Percentiles rank a stretch among this genome's conserved stretches.
phyloP scores from a whole-genome alignment of 2,113 vertebrate species.

The Oenanthe oenanthe region DNA sequence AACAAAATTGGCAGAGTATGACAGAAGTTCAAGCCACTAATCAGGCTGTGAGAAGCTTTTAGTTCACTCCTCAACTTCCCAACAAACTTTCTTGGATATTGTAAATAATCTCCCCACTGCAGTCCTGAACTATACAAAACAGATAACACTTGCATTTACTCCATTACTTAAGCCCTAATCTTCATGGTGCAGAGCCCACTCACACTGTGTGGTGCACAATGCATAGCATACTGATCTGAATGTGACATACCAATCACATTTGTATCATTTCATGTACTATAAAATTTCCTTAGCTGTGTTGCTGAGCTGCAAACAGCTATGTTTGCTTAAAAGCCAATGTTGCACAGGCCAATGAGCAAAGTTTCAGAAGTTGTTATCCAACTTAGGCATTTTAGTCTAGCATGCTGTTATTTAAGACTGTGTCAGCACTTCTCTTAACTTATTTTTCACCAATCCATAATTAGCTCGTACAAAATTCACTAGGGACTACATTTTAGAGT shows the following conservation, averaged over 20 bases:
- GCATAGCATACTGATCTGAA: background rate
- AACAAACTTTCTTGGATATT: background rate
- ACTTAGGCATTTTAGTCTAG: background rate
- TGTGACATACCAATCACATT: background rate
- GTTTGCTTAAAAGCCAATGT: background rate
- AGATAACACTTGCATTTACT: background rate
- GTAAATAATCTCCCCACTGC: background rate
- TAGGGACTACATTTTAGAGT: slow-evolving; percentile 1
- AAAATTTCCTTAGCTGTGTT: background rate
- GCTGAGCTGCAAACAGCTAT: background rate
- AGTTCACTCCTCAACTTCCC: background rate
- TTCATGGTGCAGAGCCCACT: background rate
- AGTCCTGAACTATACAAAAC: background rate
- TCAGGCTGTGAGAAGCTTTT: background rate
- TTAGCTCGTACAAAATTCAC: slow-evolving; percentile 20
- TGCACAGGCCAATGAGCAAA: background rate
- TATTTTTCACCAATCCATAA: slow-evolving; percentile 41
- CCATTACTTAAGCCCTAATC: background rate
- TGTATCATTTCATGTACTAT: background rate
- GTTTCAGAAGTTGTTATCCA: background rate
- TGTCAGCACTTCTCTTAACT: slow-evolving; percentile 36
- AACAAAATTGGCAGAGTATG: background rate
- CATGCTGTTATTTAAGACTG: background rate
- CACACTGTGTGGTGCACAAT: background rate
- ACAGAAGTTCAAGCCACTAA: background rate